Base-by-base conservation (phyloP, 2,113 vertebrate species). In the Leptocoma aspasia region DNA sequence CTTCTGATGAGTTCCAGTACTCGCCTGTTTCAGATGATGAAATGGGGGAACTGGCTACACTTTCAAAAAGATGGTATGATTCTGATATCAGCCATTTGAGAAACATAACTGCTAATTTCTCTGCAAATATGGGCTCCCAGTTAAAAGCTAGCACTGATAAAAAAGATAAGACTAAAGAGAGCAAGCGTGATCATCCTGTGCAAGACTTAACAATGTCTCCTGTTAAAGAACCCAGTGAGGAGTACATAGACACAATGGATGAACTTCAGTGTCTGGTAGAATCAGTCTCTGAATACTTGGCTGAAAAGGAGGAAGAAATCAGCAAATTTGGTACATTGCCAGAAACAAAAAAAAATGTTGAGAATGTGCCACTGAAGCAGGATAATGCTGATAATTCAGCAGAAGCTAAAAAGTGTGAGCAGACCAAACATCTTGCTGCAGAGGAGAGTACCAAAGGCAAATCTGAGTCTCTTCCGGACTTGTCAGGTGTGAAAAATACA, bases 241-340 rank as follows among this genome's bases (percentile, higher is more conserved):
- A 98, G 65, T 99, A 98, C 81, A 88, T 98, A 63, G 98, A 99
- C 94, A 96, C 99, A 0, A 98, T 99, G 97, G 98, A 98, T 95
- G 99, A 99, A 90, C 98, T 99, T 87, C 98, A 99, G 56, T 99
- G 98, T 95, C 98, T 99, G 66, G 98, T 99, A 71, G 98, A 99
- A 94, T 98, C 99, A 3, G 99, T 99, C 60, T 99, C 99, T 72
- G 99, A 99, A 90, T 99, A 99, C 93, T 97, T 99, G 77, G 98
- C 98, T 82, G 98, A 99, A 82, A 99, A 99, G 94, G 99, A 99
- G 96, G 98, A 99, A 91, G 99, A 99, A 97, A 98, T 99, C 66
- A 99, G 97, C 81, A 99, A 97, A 77, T 99, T 98, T 93, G 98
- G 98, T 91, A 95, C 98, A 7, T 79, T 99, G 79, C 96, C 99